Percentiles rank a stretch among this genome's conserved stretches.
Conservation (phyloP, 2,888 invertebrate species). For the Drepanosiphum platanoidis region DNA sequence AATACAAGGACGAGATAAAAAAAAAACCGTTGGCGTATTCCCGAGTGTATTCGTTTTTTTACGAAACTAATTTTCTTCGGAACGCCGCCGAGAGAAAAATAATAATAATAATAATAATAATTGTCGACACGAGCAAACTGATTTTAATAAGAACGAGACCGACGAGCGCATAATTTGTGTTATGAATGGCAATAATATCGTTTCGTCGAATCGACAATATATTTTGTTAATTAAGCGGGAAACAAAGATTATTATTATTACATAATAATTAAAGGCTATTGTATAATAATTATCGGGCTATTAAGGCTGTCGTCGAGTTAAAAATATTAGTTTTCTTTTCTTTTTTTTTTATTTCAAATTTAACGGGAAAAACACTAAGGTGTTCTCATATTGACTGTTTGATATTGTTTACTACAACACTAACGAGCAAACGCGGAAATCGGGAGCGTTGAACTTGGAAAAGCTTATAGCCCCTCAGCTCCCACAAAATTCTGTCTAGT, state of each 20-base stretch:
- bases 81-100: neutral
- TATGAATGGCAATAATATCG: neutral
- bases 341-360: too few species aligned
- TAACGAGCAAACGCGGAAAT: too few species aligned
- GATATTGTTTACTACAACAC: too few species aligned
- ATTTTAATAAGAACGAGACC: too few species aligned
- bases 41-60: slow-evolving; percentile 6
- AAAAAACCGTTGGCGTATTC: slow-evolving; percentile 11
- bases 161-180: neutral
- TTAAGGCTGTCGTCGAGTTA: neutral
- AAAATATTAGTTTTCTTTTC: neutral
- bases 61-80: slow-evolving; percentile 37
- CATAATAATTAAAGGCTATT: neutral
- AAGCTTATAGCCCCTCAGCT: too few species aligned
- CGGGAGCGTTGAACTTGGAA: too few species aligned
- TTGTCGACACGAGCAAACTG: too few species aligned
- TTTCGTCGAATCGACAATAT: neutral
- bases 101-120: neutral
- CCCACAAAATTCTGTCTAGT: too few species aligned
- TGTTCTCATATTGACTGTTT: too few species aligned
- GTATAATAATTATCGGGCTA: neutral
- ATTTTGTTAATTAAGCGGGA: too few species aligned
- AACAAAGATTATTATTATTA: neutral
- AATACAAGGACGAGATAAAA: neutral
- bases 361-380: too few species aligned